phyloP scores from a whole-genome alignment of 64 coral and sea anemone species.

The Pocillopora damicornis region DNA sequence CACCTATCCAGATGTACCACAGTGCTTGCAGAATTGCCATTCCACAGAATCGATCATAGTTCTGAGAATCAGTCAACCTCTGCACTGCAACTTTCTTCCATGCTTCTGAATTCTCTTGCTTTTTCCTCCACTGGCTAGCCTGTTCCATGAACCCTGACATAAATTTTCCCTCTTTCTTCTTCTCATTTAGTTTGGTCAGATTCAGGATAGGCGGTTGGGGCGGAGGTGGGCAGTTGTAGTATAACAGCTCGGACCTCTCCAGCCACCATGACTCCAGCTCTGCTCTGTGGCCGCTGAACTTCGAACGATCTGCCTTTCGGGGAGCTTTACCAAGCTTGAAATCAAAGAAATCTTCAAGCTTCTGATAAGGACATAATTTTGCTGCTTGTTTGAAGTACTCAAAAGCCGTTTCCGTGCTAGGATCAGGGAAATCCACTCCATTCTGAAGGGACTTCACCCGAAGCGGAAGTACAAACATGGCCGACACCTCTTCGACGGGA shows the following conservation, averaged over 20 bases:
- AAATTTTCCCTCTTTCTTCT: background rate
- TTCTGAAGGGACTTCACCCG: constrained; percentile 7
- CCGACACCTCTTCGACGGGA: constrained; percentile 50
- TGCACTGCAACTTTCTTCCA: constrained; percentile 38
- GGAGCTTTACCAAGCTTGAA: constrained; percentile 10
- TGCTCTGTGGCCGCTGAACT: constrained; percentile 1
- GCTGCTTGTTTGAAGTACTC: constrained; percentile 33
- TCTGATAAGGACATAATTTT: constrained; percentile 9
- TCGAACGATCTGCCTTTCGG: background rate
- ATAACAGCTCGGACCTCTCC: constrained; percentile 28
- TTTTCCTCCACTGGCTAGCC: background rate
- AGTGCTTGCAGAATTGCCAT: constrained; percentile 22
- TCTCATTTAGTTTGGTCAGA: background rate
- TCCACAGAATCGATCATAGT: constrained; percentile 41
- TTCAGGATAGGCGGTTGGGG: constrained; percentile 10
- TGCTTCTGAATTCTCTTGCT: constrained; percentile 17
- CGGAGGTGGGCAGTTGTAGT: constrained; percentile 30
- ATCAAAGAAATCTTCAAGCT: constrained; percentile 19
- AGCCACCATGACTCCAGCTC: constrained; percentile 50
- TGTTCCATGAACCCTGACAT: constrained; percentile 13
- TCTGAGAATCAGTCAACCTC: constrained; percentile 14
- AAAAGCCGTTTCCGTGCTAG: constrained; percentile 21
- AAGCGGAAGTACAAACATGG: constrained; percentile 28
- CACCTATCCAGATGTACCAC: constrained; percentile 45
- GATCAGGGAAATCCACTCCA: constrained; percentile 32